Evolutionary conservation across 2,797 vertebrate species (phyloP).

Genomic region (Semotilus atromaculatus): DNA sequence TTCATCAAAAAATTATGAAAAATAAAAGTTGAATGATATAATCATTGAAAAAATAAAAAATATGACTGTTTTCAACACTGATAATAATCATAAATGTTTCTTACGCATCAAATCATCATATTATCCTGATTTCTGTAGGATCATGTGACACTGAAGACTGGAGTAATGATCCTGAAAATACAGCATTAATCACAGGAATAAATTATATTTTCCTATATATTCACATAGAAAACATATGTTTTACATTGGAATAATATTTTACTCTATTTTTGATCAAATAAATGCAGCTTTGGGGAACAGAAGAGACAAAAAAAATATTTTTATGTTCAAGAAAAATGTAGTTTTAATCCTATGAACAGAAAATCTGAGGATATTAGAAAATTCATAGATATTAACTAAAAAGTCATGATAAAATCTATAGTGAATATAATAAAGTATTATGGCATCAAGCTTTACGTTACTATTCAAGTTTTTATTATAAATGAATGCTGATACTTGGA

Average conservation of each 20-base stretch:
- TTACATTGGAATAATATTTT: too few relatives aligned
- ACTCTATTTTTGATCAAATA: neutral
- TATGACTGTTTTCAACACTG: too few relatives aligned
- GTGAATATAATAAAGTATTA: neutral
- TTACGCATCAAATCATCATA: too few relatives aligned
- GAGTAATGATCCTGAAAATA: too few relatives aligned
- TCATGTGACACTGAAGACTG: too few relatives aligned
- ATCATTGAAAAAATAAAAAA: too few relatives aligned
- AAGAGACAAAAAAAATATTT: neutral
- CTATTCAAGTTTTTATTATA: neutral
- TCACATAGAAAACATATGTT: too few relatives aligned
- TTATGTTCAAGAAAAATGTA: neutral
- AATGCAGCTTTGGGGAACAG: neutral
- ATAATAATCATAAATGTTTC: too few relatives aligned
- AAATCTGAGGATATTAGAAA: neutral
- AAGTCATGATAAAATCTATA: neutral
- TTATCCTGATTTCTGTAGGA: too few relatives aligned
- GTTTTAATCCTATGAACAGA: neutral
- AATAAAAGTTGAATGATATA: too few relatives aligned
- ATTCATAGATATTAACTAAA: neutral
- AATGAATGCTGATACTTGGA: neutral
- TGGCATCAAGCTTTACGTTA: neutral
- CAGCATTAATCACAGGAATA: too few relatives aligned
- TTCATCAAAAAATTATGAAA: too few relatives aligned
- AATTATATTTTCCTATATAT: neutral